Conservation (phyloP, 1,140 invertebrate genomes). For the Bombus cullumanus region DNA sequence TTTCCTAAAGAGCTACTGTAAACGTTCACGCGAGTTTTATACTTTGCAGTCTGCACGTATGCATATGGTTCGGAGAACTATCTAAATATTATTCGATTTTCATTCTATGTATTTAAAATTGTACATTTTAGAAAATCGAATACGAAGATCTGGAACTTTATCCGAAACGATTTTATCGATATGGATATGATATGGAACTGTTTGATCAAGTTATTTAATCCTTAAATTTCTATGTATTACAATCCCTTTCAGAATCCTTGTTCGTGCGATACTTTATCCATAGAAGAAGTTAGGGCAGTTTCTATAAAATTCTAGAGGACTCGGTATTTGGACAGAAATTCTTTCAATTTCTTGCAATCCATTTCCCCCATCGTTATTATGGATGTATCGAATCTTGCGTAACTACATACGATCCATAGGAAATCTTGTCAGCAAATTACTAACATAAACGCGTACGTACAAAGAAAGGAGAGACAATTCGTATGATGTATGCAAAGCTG, state of each 20-base stretch:
- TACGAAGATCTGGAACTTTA: background rate
- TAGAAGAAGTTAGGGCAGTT: background rate
- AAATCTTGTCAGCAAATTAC: slow-evolving; percentile 36
- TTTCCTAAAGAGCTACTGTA: background rate
- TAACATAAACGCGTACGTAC: background rate
- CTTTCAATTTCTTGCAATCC: background rate
- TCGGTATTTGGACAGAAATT: background rate
- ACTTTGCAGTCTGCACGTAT: too few relatives aligned
- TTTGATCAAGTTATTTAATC: background rate
- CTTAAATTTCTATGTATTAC: background rate
- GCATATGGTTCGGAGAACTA: too few relatives aligned
- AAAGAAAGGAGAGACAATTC: slow-evolving; percentile 7
- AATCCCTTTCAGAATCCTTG: background rate
- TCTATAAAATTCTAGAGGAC: too few relatives aligned
- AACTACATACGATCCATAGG: background rate
- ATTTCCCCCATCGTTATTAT: background rate
- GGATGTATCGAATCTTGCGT: background rate
- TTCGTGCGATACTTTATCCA: background rate
- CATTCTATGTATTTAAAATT: too few relatives aligned
- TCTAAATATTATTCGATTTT: too few relatives aligned
- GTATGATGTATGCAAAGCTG: slow-evolving; percentile 49
- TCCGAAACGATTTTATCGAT: background rate
- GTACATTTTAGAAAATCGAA: too few relatives aligned
- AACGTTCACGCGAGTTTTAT: background rate
- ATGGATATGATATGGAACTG: too few relatives aligned